phyloP scores from a whole-genome alignment of 2,797 vertebrate species.

The Pseudochaenichthys georgianus region DNA sequence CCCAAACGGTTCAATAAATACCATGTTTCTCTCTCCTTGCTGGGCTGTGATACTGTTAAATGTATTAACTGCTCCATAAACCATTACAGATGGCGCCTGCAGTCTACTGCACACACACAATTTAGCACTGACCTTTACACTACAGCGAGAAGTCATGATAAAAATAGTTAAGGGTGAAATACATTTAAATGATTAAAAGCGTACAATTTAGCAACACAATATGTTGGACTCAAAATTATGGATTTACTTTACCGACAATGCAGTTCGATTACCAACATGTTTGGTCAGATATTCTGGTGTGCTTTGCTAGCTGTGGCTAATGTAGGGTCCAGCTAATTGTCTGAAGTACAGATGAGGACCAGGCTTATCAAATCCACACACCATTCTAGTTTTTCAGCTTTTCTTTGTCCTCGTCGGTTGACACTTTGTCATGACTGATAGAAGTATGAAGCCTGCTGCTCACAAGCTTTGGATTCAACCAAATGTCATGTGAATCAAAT shows the following conservation, averaged over 20 bases:
- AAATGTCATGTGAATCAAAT: slow-evolving; percentile 17
- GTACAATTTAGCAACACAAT: neutral
- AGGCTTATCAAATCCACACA: no score
- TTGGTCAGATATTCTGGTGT: neutral
- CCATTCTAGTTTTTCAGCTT: no score
- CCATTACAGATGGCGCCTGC: slow-evolving; percentile 14
- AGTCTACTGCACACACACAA: slow-evolving; percentile 11
- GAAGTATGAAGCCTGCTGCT: neutral
- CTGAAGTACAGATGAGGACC: no score
- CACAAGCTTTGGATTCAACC: slow-evolving; percentile 8
- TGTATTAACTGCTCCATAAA: slow-evolving; percentile 26
- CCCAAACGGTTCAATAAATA: slow-evolving; percentile 60
- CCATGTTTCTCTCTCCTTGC: slow-evolving; percentile 47
- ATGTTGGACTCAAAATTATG: neutral
- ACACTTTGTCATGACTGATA: neutral
- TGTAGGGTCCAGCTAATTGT: no score
- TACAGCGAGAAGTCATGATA: slow-evolving; percentile 5
- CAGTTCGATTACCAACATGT: neutral
- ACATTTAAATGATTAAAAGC: neutral
- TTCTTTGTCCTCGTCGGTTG: no score
- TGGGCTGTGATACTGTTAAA: slow-evolving; percentile 26
- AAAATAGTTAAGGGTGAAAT: neutral
- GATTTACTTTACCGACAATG: neutral
- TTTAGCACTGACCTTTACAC: slow-evolving; percentile 14
- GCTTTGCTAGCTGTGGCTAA: neutral